phyloP scores from a whole-genome alignment of 1,140 invertebrate genomes.

The Harlomillsia oculata region DNA sequence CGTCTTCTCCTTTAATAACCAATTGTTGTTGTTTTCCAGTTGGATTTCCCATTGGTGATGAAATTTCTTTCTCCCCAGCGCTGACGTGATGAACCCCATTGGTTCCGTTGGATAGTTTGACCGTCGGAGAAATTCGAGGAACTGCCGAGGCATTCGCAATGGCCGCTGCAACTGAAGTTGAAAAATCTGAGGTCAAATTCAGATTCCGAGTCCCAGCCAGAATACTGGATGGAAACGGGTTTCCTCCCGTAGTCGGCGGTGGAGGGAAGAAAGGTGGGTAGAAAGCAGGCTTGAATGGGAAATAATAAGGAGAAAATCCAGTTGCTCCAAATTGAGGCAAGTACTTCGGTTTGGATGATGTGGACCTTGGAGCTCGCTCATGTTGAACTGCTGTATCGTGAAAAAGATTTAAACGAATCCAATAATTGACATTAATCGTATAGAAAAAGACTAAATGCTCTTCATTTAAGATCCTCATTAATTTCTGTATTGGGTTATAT shows the following conservation, averaged over 20 bases:
- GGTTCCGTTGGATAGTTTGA: too few relatives aligned
- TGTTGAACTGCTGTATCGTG: conserved; percentile 69
- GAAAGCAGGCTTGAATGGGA: conserved; percentile 36
- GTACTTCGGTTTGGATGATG: conserved; percentile 34
- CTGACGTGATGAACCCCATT: neutral
- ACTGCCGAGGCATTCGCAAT: conserved; percentile 8
- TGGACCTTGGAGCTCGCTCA: conserved; percentile 64
- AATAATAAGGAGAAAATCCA: conserved; percentile 35
- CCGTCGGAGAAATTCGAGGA: neutral
- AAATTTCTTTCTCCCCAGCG: too few relatives aligned
- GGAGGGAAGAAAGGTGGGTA: conserved; percentile 33
- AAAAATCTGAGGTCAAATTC: conserved; percentile 11
- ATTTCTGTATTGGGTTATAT: too few relatives aligned
- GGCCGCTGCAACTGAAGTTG: conserved; percentile 36
- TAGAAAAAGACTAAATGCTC: neutral
- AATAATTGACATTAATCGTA: too few relatives aligned
- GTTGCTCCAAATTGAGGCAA: conserved; percentile 33
- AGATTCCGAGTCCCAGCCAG: neutral
- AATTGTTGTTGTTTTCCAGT: neutral
- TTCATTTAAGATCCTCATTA: too few relatives aligned
- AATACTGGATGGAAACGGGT: neutral
- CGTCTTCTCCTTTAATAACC: conserved; percentile 56
- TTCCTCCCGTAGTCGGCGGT: neutral
- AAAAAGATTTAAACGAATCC: too few relatives aligned
- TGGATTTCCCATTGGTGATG: neutral